Evolutionary conservation across 1,140 invertebrate species (phyloP).

Genomic region (Pissodes strobi): DNA sequence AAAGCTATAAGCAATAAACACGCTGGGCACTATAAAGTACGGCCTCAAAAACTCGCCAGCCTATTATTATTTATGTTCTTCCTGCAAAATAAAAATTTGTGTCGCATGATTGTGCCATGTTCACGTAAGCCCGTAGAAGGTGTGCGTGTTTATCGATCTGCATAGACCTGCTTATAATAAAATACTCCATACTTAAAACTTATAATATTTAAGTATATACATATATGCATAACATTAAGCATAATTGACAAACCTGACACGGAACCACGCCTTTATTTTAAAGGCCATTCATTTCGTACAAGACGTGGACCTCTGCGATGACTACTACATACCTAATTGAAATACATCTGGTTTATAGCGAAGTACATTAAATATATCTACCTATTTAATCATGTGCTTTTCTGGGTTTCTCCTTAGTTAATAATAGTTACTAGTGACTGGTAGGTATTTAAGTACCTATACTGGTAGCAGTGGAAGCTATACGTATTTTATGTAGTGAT

Average conservation of each 20-base stretch:
- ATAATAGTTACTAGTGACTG: no score
- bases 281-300: neutral
- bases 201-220: neutral
- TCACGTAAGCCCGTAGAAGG: neutral
- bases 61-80: neutral
- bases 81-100: slow-evolving; percentile 4
- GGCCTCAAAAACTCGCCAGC: neutral
- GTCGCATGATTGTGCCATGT: slow-evolving; percentile 8
- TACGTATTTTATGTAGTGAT: no score
- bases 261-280: neutral
- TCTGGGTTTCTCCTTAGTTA: no score
- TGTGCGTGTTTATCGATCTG: slow-evolving; percentile 2
- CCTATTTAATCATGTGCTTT: no score
- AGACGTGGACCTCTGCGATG: neutral
- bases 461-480: no score
- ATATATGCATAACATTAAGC: neutral
- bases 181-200: slow-evolving; percentile 6
- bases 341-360: no score
- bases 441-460: no score
- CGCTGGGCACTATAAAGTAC: neutral
- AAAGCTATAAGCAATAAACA: no score
- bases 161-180: neutral
- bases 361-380: no score
- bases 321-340: neutral
- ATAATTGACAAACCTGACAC: neutral